phyloP scores from a whole-genome alignment of 64 coral and sea anemone species.

The Stichodactyla mertensii region DNA sequence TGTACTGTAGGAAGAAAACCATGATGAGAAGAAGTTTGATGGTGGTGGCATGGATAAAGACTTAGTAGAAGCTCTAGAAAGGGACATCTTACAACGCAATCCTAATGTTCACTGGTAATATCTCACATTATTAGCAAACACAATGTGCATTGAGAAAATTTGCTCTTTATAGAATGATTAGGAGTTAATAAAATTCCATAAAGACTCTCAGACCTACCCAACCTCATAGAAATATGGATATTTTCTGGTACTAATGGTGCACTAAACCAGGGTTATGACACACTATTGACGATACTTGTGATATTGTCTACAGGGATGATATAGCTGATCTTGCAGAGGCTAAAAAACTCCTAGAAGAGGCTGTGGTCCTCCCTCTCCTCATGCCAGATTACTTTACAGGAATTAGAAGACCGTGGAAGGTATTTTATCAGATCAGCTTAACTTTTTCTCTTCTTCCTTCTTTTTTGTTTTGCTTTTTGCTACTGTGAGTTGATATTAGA shows the following conservation, averaged over 20 bases:
- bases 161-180: too few species aligned
- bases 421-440: not conserved
- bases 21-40: conserved; percentile 96
- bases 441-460: too few species aligned
- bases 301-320: conserved; percentile 52
- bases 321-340: conserved; percentile 91
- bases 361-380: conserved; percentile 85
- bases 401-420: conserved; percentile 93
- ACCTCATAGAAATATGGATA: too few species aligned
- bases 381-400: conserved; percentile 98
- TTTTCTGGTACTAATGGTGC: too few species aligned
- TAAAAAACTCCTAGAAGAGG: conserved; percentile 91
- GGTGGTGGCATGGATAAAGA: conserved; percentile 93
- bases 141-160: not conserved
- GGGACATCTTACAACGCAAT: conserved; percentile 97
- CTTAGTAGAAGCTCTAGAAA: conserved; percentile 88
- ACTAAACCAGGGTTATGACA: too few species aligned
- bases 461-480: too few species aligned
- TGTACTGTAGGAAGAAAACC: conserved; percentile 18
- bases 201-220: too few species aligned
- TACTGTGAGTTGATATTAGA: too few species aligned
- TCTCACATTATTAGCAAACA: not conserved
- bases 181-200: not conserved
- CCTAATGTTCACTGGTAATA: conserved; percentile 99
- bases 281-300: not conserved